Conservation (phyloP, 2,113 vertebrate genomes). For the Opisthocomus hoazin region DNA sequence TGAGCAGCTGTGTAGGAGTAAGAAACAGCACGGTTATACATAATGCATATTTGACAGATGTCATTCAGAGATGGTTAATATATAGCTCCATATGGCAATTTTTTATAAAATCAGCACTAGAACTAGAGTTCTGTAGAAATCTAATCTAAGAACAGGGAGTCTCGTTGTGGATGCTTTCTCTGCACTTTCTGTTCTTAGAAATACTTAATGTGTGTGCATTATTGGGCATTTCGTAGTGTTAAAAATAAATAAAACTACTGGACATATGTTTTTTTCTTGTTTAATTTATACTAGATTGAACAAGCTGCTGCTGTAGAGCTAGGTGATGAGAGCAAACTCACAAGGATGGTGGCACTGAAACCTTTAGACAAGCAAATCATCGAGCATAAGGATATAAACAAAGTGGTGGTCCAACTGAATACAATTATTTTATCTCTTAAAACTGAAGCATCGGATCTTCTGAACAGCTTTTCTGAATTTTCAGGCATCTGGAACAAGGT, state of each 20-base stretch:
- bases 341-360: conserved; percentile 67
- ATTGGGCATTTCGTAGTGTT: neutral
- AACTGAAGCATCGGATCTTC: conserved; percentile 54
- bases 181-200: neutral
- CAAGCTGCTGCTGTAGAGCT: conserved; percentile 66
- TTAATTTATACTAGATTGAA: conserved; percentile 67
- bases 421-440: conserved; percentile 72
- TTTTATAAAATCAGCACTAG: neutral
- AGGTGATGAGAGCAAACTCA: conserved; percentile 67
- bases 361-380: conserved; percentile 75
- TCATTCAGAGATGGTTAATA: neutral
- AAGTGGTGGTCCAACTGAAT: conserved; percentile 74
- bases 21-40: neutral
- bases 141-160: neutral
- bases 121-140: neutral
- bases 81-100: neutral
- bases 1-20: neutral
- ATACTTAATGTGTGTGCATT: neutral
- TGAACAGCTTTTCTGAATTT: conserved; percentile 72
- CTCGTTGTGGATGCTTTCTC: neutral
- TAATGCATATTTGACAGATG: neutral
- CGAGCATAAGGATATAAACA: conserved; percentile 81
- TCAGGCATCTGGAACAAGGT: conserved; percentile 82
- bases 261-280: neutral
- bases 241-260: neutral